These are phyloP conservation scores for Aphis craccivora DNA, from an alignment of 1,140 invertebrate species.

Conservation along the genomic window DNA sequence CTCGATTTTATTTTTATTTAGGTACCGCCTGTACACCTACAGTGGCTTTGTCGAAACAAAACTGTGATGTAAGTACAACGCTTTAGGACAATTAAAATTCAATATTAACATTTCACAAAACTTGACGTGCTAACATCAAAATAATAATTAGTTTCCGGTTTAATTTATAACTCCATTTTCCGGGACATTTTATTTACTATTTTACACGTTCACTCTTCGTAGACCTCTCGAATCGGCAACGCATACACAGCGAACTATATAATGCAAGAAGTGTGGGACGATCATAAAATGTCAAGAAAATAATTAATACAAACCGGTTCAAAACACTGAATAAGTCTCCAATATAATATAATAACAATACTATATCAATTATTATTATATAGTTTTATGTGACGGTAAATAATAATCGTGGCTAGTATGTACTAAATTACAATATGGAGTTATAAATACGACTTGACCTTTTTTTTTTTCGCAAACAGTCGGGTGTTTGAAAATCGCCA, in stretches of 20 bases:
- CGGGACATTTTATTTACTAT: background rate
- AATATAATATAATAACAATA: background rate
- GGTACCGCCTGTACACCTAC: background rate
- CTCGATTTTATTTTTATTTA: background rate
- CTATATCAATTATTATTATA: background rate
- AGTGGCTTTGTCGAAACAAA: background rate
- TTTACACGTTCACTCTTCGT: background rate
- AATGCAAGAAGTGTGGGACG: background rate
- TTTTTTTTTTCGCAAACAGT: background rate
- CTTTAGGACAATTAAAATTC: background rate
- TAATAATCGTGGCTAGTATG: background rate
- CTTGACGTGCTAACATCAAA: background rate
- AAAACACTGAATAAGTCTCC: background rate
- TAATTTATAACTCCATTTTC: background rate
- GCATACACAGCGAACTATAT: no score
- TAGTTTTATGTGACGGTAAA: background rate
- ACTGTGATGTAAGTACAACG: background rate
- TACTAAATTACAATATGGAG: background rate
- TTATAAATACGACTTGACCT: background rate
- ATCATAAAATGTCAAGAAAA: background rate
- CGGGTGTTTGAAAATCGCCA: background rate
- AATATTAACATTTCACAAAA: background rate
- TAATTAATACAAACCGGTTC: background rate
- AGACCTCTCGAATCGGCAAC: background rate
- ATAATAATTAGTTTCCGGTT: constrained; percentile 6